Base-by-base conservation (phyloP, 1,140 invertebrate species). In the Drosophila grimshawi region DNA sequence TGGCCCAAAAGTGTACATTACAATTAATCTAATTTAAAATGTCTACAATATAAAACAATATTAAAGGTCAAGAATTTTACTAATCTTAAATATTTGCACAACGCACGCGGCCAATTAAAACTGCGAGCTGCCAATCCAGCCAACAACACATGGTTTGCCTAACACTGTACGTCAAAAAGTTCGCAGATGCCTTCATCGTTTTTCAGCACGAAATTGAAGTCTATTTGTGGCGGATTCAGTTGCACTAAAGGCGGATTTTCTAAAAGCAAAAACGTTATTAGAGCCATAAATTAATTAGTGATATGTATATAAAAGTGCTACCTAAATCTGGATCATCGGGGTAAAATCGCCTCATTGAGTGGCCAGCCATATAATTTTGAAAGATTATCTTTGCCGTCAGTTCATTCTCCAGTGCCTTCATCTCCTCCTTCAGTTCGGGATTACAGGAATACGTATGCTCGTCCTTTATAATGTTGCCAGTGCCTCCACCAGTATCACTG, bases 271-370 rank as follows among this genome's bases (percentile, higher is more conserved):
- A 5, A 43, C 5, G 1, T 11, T 60, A 8, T 56, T 41, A 41
- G 8, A n/a, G 1, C 3, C 19, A 3, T n/a, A 2, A 3, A n/a
- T 41, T 19, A 51, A 19, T 7, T 8, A 19, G 2, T 0, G 5
- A 41, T 10, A 10, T 27, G 4, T 37, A 2, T 19, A n/a, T 2
- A 19, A 4, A 29, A 33, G 2, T 27, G 1, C 19, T 63, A 92
- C 91, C 91, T 86, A 90, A 67, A 77, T 90, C 79, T 8, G 91
- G 91, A 76, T 92, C 91, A 80, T 92, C 91, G 10, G 91, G 91
- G 65, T 80, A 92, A 37, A 91, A 92, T 41, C 91, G 71, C 5
- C 88, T 72, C 27, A 92, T 56, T 29, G 91, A 92, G 46, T 92
- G 89, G 0, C 89, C 85, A 5, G 86, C 46, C 60, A 74, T 69